Evolutionary conservation across 2,888 invertebrate genomes (phyloP).

Genomic region (Hydraecia micacea): DNA sequence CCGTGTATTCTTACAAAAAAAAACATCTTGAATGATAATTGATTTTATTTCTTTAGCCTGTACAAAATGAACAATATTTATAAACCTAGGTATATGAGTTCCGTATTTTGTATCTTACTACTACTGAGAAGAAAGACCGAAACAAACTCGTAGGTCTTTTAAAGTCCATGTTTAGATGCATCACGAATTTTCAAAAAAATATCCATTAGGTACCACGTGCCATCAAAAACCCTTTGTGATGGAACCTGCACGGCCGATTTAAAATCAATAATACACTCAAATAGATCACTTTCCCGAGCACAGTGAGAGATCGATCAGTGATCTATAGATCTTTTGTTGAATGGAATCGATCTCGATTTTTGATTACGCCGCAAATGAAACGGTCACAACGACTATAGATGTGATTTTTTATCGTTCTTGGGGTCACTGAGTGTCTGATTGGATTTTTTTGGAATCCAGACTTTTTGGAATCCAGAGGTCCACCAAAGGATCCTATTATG

Average conservation of each 20-base stretch:
- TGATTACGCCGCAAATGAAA: constrained; percentile 83
- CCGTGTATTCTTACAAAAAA: not conserved
- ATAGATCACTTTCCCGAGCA: constrained; percentile 85
- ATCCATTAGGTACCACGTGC: constrained; percentile 60
- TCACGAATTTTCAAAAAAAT: constrained; percentile 18
- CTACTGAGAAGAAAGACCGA: not conserved
- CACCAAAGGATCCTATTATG: constrained; percentile 56
- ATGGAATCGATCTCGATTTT: constrained; percentile 84
- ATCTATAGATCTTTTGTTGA: constrained; percentile 86
- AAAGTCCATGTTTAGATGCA: constrained; percentile 1
- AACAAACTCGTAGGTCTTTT: not conserved
- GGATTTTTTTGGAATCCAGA: constrained; percentile 60
- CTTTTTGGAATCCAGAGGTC: constrained; percentile 43
- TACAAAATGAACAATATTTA: too few species aligned
- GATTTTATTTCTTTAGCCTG: too few species aligned
- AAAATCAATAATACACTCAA: constrained; percentile 87
- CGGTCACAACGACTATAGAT: constrained; percentile 71
- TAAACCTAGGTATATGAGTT: not conserved
- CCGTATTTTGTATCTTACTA: not conserved
- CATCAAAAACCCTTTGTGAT: constrained; percentile 74
- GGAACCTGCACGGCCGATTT: constrained; percentile 82
- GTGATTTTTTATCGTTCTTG: constrained; percentile 69
- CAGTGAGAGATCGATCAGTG: constrained; percentile 88
- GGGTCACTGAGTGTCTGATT: constrained; percentile 65
- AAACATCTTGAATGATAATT: not conserved